A percentile compares a stretch with the other conserved stretches of the same genome.
Evolutionary conservation across 2,113 vertebrate species (phyloP).

Genomic region (Apteryx owenii): DNA sequence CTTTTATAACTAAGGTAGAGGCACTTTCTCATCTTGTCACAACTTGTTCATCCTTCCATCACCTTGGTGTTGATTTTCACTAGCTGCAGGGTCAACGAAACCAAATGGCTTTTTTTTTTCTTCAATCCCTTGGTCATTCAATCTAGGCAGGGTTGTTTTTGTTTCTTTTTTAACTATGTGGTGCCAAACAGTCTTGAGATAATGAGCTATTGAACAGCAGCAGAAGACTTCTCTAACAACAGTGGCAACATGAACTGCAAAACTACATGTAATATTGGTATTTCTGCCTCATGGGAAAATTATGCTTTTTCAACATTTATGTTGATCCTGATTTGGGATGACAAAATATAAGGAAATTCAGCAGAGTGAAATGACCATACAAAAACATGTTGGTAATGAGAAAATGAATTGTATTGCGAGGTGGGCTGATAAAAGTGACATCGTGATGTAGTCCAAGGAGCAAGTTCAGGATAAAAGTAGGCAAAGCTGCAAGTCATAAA

Average conservation of each 20-base stretch:
- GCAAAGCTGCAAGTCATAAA: neutral
- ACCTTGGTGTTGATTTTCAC: slow-evolving; percentile 50
- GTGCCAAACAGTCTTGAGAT: slow-evolving; percentile 21
- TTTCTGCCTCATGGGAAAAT: neutral
- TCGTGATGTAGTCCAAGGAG: accelerated
- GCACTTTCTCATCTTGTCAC: slow-evolving; percentile 67
- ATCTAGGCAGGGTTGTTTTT: neutral
- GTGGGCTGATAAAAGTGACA: neutral
- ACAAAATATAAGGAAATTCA: neutral
- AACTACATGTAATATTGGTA: neutral
- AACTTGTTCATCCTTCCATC: slow-evolving; percentile 30
- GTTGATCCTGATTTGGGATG: neutral
- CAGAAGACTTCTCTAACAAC: neutral
- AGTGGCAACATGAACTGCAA: slow-evolving; percentile 1
- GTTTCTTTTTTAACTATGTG: neutral
- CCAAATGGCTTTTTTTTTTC: slow-evolving; percentile 33
- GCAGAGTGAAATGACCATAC: neutral
- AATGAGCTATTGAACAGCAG: slow-evolving; percentile 56
- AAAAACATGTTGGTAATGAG: neutral
- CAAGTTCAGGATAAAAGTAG: neutral
- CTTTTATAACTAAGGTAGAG: slow-evolving; percentile 32
- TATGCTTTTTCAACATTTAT: neutral
- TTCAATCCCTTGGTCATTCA: slow-evolving; percentile 15
- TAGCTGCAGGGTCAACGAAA: slow-evolving; percentile 4
- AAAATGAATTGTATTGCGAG: neutral